phyloP scores from a whole-genome alignment of 2,888 invertebrate genomes.

The Dinocampus coccinellae region DNA sequence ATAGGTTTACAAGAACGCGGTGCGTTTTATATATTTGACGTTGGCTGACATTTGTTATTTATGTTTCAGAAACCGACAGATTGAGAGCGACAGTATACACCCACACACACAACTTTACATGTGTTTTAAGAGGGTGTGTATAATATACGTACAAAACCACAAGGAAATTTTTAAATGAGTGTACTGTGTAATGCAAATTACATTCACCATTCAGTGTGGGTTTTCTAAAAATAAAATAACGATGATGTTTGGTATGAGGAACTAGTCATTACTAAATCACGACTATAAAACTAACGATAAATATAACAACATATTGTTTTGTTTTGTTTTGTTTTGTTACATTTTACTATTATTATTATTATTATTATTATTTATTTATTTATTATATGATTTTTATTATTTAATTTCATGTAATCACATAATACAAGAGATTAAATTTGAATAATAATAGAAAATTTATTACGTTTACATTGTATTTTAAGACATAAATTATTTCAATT shows the following conservation, averaged over 20 bases:
- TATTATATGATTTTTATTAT: not conserved
- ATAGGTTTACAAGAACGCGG: not conserved
- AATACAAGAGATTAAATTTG: not conserved
- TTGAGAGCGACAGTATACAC: slow-evolving; percentile 23
- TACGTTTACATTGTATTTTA: not conserved
- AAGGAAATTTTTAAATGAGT: not conserved
- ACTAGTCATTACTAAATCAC: not conserved
- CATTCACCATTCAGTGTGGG: not conserved
- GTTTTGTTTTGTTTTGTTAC: too few species aligned
- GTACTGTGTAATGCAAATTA: slow-evolving; percentile 19
- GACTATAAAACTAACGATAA: not conserved
- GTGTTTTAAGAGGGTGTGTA: slow-evolving; percentile 18
- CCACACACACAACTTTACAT: slow-evolving; percentile 23
- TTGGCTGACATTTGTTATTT: slow-evolving; percentile 7
- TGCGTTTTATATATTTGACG: not conserved
- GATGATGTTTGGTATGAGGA: slow-evolving; percentile 28
- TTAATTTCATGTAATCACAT: not conserved
- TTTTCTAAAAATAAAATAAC: slow-evolving; percentile 22
- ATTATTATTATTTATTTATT: not conserved
- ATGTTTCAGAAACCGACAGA: slow-evolving; percentile 27
- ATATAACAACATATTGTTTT: too few species aligned
- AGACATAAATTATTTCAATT: not conserved
- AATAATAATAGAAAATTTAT: not conserved
- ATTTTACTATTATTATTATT: too few species aligned
- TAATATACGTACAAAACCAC: slow-evolving; percentile 16